phyloP scores from a whole-genome alignment of 1,140 invertebrate genomes.

The Aphidius gifuensis region DNA sequence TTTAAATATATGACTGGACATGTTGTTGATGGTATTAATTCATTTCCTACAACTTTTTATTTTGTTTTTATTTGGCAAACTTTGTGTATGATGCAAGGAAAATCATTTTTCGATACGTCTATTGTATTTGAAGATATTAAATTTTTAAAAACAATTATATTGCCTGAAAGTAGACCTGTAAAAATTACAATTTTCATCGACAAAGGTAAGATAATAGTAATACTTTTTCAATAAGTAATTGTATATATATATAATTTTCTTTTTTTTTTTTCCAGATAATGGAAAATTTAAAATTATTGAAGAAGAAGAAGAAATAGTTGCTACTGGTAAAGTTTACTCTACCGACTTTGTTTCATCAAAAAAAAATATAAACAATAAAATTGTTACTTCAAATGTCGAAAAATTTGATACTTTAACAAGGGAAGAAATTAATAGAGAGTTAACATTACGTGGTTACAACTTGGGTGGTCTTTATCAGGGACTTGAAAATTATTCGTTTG shows the following conservation, averaged over 20 bases:
- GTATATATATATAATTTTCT: too few relatives aligned
- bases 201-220: too few relatives aligned
- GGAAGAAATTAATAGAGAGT: constrained; percentile 89
- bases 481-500: constrained; percentile 55
- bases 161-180: too few relatives aligned
- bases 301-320: too few relatives aligned
- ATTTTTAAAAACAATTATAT: constrained; percentile 75
- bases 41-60: constrained; percentile 89
- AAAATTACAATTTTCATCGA: too few relatives aligned
- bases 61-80: constrained; percentile 84
- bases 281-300: too few relatives aligned
- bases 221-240: too few relatives aligned
- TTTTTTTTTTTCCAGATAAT: too few relatives aligned
- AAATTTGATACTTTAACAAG: constrained; percentile 50
- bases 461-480: constrained; percentile 78
- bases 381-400: constrained; percentile 11
- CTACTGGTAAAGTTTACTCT: too few relatives aligned
- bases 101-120: constrained; percentile 68
- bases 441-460: constrained; percentile 86
- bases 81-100: constrained; percentile 73
- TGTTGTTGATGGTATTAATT: constrained; percentile 80
- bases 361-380: too few relatives aligned
- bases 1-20: constrained; percentile 80
- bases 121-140: constrained; percentile 84
- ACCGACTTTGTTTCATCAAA: too few relatives aligned